phyloP scores from a whole-genome alignment of 37 sponge, comb jelly and placozoan species.

The Chondrosia reniformis region DNA sequence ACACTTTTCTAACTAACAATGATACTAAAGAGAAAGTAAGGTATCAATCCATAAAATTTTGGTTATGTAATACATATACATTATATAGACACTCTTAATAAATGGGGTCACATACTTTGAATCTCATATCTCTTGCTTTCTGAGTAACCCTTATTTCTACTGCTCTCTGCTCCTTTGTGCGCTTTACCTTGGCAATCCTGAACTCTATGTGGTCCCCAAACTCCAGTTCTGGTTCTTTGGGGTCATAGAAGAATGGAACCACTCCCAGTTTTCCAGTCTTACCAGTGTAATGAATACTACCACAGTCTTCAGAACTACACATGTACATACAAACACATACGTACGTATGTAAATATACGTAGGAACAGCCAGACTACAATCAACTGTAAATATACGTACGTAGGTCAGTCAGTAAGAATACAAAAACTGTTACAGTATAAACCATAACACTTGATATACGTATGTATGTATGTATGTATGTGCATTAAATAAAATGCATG shows the following conservation, averaged over 20 bases:
- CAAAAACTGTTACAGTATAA: not conserved
- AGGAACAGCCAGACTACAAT: no score
- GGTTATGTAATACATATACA: not conserved
- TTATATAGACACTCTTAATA: not conserved
- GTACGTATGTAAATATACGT: no score
- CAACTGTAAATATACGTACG: not conserved
- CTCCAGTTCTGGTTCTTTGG: conserved; percentile 42
- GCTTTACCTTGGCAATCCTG: conserved; percentile 41
- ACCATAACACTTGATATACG: not conserved
- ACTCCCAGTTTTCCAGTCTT: conserved; percentile 16
- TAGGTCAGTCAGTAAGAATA: not conserved
- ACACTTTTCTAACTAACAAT: no score
- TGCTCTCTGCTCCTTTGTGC: conserved; percentile 38
- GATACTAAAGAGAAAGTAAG: no score
- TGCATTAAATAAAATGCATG: no score
- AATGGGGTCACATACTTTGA: not conserved
- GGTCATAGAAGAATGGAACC: conserved; percentile 44
- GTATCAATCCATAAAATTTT: no score
- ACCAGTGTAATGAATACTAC: conserved; percentile 39
- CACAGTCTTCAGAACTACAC: conserved; percentile 30
- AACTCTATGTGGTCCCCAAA: conserved; percentile 73
- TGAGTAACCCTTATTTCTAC: conserved; percentile 37
- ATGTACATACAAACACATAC: no score
- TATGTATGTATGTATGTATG: no score
- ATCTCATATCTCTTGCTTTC: conserved; percentile 7